Evolutionary conservation across 2,113 vertebrate species (phyloP).

Genomic region (Barnardius zonarius): DNA sequence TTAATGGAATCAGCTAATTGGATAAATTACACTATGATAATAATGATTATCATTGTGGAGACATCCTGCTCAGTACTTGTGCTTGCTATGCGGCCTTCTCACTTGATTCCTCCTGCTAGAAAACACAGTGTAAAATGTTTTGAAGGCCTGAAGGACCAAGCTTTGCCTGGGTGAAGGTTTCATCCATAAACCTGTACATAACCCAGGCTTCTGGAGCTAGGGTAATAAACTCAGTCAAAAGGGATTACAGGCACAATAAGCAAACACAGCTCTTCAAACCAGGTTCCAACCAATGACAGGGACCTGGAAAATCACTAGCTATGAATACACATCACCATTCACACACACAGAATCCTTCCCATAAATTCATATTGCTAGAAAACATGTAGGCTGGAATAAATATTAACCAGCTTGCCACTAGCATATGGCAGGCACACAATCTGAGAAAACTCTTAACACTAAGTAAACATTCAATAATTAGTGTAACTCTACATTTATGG

Average conservation of each 20-base stretch:
- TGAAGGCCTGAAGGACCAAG: not conserved
- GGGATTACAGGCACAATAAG: not conserved
- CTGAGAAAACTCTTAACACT: not conserved
- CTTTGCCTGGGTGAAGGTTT: not conserved
- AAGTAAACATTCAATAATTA: slow-evolving; percentile 21
- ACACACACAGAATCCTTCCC: not conserved
- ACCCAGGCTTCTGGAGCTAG: not conserved
- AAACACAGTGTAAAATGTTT: not conserved
- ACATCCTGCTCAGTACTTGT: not conserved
- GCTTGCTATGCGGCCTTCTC: not conserved
- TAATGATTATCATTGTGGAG: slow-evolving; percentile 37
- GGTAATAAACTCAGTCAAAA: not conserved
- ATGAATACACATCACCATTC: not conserved
- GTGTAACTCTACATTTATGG: not conserved
- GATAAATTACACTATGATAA: slow-evolving; percentile 63
- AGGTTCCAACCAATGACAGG: not conserved
- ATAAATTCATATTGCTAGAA: not conserved
- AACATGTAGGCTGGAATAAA: slow-evolving; percentile 29
- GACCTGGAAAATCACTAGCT: not conserved
- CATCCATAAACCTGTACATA: not conserved
- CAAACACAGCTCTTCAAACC: not conserved
- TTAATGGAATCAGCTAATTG: slow-evolving; percentile 71
- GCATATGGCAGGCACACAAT: slow-evolving; percentile 38
- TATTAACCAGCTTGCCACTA: slow-evolving; percentile 5
- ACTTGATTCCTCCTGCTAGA: not conserved